These are phyloP conservation scores for Semnornis frantzii DNA, from an alignment of 2,113 vertebrate species.

Conservation along the genomic window DNA sequence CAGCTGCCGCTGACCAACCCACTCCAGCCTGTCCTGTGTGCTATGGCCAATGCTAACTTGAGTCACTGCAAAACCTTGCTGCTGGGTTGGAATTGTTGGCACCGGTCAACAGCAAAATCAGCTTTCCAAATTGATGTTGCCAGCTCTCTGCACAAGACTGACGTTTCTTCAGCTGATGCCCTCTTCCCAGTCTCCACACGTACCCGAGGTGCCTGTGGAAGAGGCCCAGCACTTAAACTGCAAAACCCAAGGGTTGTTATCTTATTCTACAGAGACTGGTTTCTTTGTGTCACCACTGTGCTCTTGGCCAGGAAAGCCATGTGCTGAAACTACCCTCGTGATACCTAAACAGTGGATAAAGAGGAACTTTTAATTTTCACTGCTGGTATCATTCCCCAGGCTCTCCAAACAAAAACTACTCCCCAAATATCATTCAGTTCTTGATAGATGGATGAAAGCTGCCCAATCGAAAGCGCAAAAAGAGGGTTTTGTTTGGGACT, in stretches of 20 bases:
- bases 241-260: constrained; percentile 18
- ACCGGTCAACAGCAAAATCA: constrained; percentile 21
- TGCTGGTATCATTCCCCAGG: not conserved
- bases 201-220: not conserved
- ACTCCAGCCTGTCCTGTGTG: not conserved
- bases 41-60: not conserved
- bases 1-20: not conserved
- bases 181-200: not conserved
- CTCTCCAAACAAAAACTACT: not conserved
- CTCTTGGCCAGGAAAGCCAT: not conserved
- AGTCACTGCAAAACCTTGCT: not conserved
- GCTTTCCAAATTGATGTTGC: not conserved
- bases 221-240: not conserved
- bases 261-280: constrained; percentile 18
- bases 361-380: not conserved
- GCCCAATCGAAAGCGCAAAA: not conserved
- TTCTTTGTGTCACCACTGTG: constrained; percentile 16
- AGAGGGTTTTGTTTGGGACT: not conserved
- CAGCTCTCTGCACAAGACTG: not conserved
- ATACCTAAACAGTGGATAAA: not conserved
- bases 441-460: not conserved
- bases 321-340: not conserved
- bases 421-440: not conserved
- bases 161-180: not conserved
- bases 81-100: not conserved